Evolutionary conservation across 2,888 invertebrate genomes (phyloP).

Genomic region (Melinaea menophilus): DNA sequence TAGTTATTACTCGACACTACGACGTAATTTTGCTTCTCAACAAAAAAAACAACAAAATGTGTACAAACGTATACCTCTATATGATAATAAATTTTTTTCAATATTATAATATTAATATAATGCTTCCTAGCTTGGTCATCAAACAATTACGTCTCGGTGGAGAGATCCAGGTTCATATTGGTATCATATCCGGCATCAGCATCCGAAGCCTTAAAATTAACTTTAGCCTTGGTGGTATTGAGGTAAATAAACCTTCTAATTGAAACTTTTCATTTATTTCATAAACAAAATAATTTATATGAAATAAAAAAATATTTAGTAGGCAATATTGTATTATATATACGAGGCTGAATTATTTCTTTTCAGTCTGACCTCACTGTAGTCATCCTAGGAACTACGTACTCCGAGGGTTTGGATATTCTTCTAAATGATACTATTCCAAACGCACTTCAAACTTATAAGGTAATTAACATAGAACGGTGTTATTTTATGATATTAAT

Average conservation of each 20-base stretch:
- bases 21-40: no score
- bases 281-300: background rate
- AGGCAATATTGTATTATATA: no score
- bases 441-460: constrained; percentile 7
- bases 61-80: no score
- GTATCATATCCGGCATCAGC: constrained; percentile 45
- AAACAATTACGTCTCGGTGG: constrained; percentile 37
- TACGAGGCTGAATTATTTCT: background rate
- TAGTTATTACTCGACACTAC: no score
- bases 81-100: no score
- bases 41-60: no score
- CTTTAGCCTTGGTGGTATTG: constrained; percentile 42
- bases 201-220: constrained; percentile 39
- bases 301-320: no score
- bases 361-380: constrained; percentile 21
- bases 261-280: background rate
- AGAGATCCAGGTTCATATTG: constrained; percentile 38
- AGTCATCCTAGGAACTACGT: constrained; percentile 8
- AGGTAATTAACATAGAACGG: constrained; percentile 12
- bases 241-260: constrained; percentile 36
- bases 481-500: no score
- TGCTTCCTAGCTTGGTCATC: constrained; percentile 42
- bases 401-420: constrained; percentile 16
- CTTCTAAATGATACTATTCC: constrained; percentile 13
- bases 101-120: no score